Conservation (phyloP, 2,113 vertebrate species). For the Sinocyclocheilus anshuiensis region DNA sequence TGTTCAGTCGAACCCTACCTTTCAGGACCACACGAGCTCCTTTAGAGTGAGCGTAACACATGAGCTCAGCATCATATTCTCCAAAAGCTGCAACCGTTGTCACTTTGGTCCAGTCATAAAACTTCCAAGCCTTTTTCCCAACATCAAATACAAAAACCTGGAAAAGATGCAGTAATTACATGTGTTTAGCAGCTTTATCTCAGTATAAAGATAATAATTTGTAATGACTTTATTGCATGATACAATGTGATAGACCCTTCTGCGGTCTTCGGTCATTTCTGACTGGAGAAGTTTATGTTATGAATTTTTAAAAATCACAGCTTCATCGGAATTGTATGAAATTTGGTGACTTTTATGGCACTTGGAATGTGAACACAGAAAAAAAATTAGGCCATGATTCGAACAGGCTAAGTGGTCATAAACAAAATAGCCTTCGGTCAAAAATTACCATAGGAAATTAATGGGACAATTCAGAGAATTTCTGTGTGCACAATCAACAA, state of each 20-base stretch:
- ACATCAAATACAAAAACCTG: conserved; percentile 93
- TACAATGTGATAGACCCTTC: neutral
- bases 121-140: conserved; percentile 84
- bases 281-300: too few relatives aligned
- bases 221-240: neutral
- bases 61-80: conserved; percentile 86
- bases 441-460: too few relatives aligned
- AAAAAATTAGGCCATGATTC: too few relatives aligned
- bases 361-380: too few relatives aligned
- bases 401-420: too few relatives aligned
- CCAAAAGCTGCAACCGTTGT: conserved; percentile 91
- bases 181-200: neutral
- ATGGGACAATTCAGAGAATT: too few relatives aligned
- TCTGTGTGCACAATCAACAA: too few relatives aligned
- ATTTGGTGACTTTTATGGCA: too few relatives aligned
- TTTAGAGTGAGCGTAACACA: conserved; percentile 90
- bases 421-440: too few relatives aligned
- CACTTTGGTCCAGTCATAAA: conserved; percentile 89
- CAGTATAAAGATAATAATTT: neutral
- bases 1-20: conserved; percentile 73
- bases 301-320: too few relatives aligned
- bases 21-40: conserved; percentile 87
- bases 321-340: too few relatives aligned
- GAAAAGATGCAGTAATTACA: neutral
- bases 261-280: too few relatives aligned